Conservation (phyloP, 2,888 invertebrate species). For the Xanthorhoe designata region DNA sequence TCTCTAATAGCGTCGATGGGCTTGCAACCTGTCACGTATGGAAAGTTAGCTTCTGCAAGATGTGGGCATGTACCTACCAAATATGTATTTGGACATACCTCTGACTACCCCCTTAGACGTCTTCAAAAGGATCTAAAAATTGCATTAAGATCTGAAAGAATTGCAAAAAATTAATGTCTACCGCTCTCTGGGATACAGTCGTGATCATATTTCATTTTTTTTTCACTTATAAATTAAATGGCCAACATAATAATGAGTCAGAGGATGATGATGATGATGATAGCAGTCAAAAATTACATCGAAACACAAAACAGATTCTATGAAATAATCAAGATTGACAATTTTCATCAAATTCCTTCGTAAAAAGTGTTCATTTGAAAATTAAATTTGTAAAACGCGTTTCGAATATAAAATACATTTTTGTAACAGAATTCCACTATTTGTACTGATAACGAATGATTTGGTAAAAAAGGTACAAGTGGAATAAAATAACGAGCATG, state of each 20-base stretch:
- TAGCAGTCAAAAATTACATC: neutral
- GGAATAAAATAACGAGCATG: neutral
- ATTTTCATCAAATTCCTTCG: slow-evolving; percentile 6
- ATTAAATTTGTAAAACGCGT: slow-evolving; percentile 35
- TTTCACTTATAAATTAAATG: too few species aligned
- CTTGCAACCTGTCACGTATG: too few species aligned
- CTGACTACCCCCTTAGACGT: too few species aligned
- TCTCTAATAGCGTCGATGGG: too few species aligned
- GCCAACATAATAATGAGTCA: neutral
- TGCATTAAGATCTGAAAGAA: too few species aligned
- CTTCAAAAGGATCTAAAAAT: too few species aligned
- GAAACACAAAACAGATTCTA: neutral
- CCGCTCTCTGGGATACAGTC: too few species aligned
- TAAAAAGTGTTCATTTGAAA: slow-evolving; percentile 9
- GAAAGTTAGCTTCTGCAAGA: too few species aligned
- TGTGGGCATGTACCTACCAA: too few species aligned
- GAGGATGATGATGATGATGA: neutral
- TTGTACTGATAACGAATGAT: slow-evolving; percentile 14
- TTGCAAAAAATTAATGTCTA: too few species aligned
- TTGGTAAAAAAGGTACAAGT: neutral
- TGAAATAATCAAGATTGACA: slow-evolving; percentile 15
- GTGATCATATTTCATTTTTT: too few species aligned
- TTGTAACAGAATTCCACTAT: slow-evolving; percentile 27
- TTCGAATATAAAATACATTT: slow-evolving; percentile 16
- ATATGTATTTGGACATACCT: too few species aligned